Evolutionary conservation across 2,113 vertebrate genomes (phyloP), one percentile per base, ranked within the genome.

Genomic region (Choloepus hoffmanni): DNA sequence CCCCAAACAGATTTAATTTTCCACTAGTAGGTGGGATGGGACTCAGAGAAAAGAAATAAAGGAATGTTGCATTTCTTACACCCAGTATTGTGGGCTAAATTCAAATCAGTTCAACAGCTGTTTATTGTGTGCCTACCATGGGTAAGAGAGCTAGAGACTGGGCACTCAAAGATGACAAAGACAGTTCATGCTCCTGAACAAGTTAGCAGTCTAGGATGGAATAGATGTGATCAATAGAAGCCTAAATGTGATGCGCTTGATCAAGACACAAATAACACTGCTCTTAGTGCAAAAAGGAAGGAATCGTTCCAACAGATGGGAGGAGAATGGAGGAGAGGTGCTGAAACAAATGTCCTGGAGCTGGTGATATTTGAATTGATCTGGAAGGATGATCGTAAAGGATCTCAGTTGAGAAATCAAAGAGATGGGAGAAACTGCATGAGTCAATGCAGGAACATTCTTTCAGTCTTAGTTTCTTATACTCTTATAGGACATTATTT

Each of bases 11-110:
- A 81, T 33, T 67, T 74, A 77, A 84, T 45, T 95, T 85, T 93
- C 68, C 40, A 79, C n/a, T 88, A 65, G 48, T 6, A 62, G 53
- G 10, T 40, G 30, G 21, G 3, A 36, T 58, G 4, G 18, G 84
- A 53, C 70, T 87, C 58, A 84, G 67, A 68, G 28, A 95, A 85
- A 90, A 89, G 58, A n/a, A 92, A 88, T 60, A 79, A 85, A 58
- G 18, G 10, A 13, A 55, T 26, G 58, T n/a, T 93, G 10, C 26
- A n/a, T 24, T 65, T 58, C 50, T 14, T 79, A 11, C 8, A 72
- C 2, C 6, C 21, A 60, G 15, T 50, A 19, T 19, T 85, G 73
- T 84, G 45, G 53, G 85, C 78, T 78, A 77, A 60, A 78, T 43
- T 83, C 30, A 94, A 62, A 90, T 70, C 33, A 28, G 8, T 40